Evolutionary conservation across 2,888 invertebrate genomes (phyloP).

Genomic region (Oscheius sp.): DNA sequence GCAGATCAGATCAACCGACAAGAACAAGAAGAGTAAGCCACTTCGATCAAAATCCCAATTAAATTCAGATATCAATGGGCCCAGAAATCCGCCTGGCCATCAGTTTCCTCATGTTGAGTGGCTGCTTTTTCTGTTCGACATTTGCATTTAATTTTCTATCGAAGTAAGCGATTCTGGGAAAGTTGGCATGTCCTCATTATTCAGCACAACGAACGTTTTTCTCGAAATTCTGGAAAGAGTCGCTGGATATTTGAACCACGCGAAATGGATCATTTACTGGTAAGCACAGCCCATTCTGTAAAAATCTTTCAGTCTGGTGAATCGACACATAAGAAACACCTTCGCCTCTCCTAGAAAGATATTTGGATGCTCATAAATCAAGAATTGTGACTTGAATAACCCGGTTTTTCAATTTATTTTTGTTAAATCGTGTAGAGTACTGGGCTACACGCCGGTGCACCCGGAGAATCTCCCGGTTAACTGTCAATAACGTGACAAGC

Average conservation of each 20-base stretch:
- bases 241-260: neutral
- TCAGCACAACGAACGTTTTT: neutral
- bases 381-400: no score
- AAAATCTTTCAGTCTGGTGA: constrained; percentile 1
- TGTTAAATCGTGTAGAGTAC: no score
- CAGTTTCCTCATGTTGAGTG: neutral
- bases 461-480: no score
- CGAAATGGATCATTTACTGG: constrained; percentile 10
- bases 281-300: neutral
- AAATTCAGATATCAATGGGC: neutral
- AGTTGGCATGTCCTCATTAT: neutral
- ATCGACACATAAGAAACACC: neutral
- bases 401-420: no score
- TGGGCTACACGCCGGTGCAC: no score
- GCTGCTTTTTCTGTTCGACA: neutral
- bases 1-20: neutral
- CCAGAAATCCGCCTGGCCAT: constrained; percentile 23
- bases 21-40: neutral
- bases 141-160: neutral
- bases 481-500: no score
- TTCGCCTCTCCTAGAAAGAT: neutral
- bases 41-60: no score
- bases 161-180: neutral
- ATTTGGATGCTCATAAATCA: neutral
- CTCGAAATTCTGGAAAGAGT: neutral